These are phyloP conservation scores for Eidolon helvum DNA, from an alignment of 2,113 vertebrate genomes.

Conservation along the genomic window DNA sequence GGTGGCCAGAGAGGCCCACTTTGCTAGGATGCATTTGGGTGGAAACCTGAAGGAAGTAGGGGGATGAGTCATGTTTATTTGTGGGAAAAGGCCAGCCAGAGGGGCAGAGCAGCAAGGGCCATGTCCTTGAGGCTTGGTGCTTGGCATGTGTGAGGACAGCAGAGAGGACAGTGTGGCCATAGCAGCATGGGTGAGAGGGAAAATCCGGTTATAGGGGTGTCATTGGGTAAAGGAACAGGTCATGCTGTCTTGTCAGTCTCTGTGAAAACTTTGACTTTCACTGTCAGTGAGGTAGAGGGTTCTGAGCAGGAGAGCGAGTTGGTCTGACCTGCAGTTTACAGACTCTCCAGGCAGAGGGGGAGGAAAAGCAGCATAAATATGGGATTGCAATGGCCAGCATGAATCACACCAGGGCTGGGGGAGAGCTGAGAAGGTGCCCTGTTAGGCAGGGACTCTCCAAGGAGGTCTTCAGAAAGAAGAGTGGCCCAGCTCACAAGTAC, in stretches of 20 bases:
- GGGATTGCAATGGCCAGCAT: not conserved
- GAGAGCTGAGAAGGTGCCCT: not conserved
- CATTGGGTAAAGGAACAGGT: not conserved
- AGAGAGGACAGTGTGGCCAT: not conserved
- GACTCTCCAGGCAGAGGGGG: not conserved
- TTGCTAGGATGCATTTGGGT: not conserved
- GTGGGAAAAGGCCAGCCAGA: not conserved
- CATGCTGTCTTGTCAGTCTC: not conserved
- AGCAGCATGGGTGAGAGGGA: fast-evolving
- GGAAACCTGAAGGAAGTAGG: not conserved
- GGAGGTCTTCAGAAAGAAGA: not conserved
- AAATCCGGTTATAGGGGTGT: not conserved
- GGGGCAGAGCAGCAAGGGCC: not conserved
- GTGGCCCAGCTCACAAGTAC: not conserved
- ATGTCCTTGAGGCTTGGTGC: not conserved
- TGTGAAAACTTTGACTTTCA: not conserved
- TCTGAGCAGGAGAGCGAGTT: not conserved
- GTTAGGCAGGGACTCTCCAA: not conserved
- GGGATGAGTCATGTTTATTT: not conserved
- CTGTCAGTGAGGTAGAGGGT: not conserved
- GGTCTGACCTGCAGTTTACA: not conserved
- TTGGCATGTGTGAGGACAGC: not conserved
- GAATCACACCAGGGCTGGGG: not conserved
- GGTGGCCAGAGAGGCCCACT: too few relatives aligned
- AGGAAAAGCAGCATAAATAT: not conserved